Conservation (phyloP, 2,888 invertebrate species). For the Serrognathus titanus region DNA sequence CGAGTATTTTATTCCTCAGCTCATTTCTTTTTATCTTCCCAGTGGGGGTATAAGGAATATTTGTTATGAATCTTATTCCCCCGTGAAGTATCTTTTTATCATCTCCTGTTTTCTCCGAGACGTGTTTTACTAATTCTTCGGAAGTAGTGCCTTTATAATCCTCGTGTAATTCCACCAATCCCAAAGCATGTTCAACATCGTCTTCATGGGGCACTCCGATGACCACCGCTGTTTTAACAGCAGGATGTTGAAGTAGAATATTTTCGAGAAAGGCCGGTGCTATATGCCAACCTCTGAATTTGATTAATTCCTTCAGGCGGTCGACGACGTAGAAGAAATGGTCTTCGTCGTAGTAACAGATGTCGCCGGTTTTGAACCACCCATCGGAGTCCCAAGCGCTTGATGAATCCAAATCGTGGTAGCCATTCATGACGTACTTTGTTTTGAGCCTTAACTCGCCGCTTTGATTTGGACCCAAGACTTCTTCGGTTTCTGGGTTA, state of each 20-base stretch:
- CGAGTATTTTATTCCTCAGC: conserved; percentile 3
- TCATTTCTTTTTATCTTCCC: conserved; percentile 9
- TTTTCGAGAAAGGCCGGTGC: conserved; percentile 37
- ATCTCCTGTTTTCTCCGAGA: conserved; percentile 4
- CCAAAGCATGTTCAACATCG: conserved; percentile 38
- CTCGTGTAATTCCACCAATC: conserved; percentile 23
- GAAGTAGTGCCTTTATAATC: neutral
- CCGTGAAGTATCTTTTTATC: conserved; percentile 4
- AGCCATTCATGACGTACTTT: conserved; percentile 44
- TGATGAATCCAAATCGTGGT: conserved; percentile 49
- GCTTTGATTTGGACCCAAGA: conserved; percentile 47
- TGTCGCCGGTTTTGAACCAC: conserved; percentile 54
- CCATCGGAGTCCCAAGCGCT: conserved; percentile 47
- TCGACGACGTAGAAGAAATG: conserved; percentile 51
- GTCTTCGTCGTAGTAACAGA: conserved; percentile 52
- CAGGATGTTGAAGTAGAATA: conserved; percentile 34
- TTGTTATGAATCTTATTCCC: conserved; percentile 7
- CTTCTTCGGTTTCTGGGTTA: conserved; percentile 46
- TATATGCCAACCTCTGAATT: conserved; percentile 52
- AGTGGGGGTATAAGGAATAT: conserved; percentile 6
- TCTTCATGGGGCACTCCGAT: conserved; percentile 40
- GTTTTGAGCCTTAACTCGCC: conserved; percentile 55
- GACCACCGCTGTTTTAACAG: conserved; percentile 33
- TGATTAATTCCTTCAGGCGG: conserved; percentile 52
- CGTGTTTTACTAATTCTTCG: conserved; percentile 3